Evolutionary conservation across 2,797 vertebrate species (phyloP).

Genomic region (Hozukius guyotensis): DNA sequence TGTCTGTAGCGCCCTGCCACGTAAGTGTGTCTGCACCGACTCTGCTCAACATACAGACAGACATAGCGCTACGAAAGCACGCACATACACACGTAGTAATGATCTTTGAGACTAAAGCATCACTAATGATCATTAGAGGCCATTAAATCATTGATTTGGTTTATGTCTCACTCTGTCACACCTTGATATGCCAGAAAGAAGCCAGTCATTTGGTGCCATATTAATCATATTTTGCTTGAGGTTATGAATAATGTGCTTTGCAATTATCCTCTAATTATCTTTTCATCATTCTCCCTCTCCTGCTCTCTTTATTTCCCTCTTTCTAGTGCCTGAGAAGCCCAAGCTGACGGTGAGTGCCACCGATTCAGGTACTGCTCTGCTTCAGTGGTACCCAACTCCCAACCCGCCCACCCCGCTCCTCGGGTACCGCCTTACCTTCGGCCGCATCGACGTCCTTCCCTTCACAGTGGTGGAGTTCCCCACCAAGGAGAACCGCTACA

Average conservation of each 20-base stretch:
- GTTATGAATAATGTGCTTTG: conserved; percentile 48
- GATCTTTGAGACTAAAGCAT: conserved; percentile 24
- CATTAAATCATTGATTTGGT: conserved; percentile 48
- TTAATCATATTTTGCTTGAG: conserved; percentile 47
- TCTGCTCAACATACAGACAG: background rate
- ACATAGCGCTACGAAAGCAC: background rate
- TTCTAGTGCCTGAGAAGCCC: conserved; percentile 92
- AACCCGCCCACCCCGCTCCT: conserved; percentile 90
- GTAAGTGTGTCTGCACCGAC: conserved; percentile 54
- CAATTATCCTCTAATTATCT: conserved; percentile 58
- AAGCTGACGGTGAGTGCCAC: conserved; percentile 89
- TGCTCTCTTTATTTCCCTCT: conserved; percentile 54
- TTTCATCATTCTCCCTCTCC: conserved; percentile 19
- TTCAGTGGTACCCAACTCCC: conserved; percentile 92
- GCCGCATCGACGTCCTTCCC: conserved; percentile 87
- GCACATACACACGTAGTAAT: background rate
- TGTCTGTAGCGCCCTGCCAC: conserved; percentile 86
- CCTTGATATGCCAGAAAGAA: conserved; percentile 27
- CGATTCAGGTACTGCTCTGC: conserved; percentile 88
- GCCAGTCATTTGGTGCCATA: background rate
- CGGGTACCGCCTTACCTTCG: conserved; percentile 94
- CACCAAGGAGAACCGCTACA: conserved; percentile 89
- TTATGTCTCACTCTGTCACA: conserved; percentile 35
- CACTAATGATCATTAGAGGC: conserved; percentile 52
- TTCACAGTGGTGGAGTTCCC: conserved; percentile 91